Evolutionary conservation across 1,140 invertebrate species (phyloP).

Genomic region (Ridgeia piscesae): DNA sequence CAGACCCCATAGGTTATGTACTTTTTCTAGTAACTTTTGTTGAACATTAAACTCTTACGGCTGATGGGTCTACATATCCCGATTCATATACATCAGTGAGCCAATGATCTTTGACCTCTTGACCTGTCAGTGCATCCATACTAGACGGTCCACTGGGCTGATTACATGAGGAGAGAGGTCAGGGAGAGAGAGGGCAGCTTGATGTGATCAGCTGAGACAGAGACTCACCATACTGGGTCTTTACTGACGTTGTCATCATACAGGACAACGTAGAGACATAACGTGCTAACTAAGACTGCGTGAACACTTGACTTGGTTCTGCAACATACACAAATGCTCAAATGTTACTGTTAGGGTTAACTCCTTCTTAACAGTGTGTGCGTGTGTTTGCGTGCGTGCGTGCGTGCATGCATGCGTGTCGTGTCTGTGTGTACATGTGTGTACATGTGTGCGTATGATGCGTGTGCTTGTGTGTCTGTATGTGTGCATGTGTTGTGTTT

Average conservation of each 20-base stretch:
- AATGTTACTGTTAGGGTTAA: background rate
- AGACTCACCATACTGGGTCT: conserved; percentile 45
- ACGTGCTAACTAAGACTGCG: conserved; percentile 44
- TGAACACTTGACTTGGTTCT: conserved; percentile 48
- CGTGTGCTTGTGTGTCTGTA: background rate
- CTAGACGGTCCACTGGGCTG: background rate
- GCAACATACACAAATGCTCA: conserved; percentile 27
- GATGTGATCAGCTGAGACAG: background rate
- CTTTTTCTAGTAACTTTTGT: too few relatives aligned
- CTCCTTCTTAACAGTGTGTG: background rate
- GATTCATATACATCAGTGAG: background rate
- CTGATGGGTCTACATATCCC: background rate
- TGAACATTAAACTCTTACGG: background rate
- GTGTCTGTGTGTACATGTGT: background rate
- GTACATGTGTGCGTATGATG: too few relatives aligned
- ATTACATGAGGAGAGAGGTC: background rate
- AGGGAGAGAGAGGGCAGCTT: background rate
- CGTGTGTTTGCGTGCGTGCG: background rate
- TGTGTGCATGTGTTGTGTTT: background rate
- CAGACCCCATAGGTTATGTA: too few relatives aligned
- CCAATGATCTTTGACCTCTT: background rate
- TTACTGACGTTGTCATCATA: conserved; percentile 45
- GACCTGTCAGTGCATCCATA: background rate
- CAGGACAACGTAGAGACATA: conserved; percentile 48
- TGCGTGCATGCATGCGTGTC: background rate